phyloP scores from a whole-genome alignment of 2,113 vertebrate species.

The Grantiella picta region DNA sequence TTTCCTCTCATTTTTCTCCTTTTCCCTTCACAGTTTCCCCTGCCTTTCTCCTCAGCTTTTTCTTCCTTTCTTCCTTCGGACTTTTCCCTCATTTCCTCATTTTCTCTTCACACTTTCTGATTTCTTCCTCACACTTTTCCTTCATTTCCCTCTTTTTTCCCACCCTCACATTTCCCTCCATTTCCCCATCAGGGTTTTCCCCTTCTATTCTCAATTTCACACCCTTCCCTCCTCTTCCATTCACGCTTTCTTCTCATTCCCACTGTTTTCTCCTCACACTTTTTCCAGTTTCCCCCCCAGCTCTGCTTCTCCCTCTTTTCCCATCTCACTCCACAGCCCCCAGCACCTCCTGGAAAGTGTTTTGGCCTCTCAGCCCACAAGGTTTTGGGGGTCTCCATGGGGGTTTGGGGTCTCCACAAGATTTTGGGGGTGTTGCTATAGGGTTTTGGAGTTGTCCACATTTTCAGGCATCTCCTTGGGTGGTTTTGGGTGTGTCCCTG shows the following conservation, averaged over 20 bases:
- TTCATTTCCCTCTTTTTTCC: not conserved
- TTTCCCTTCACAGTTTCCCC: not conserved
- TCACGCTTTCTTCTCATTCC: not conserved
- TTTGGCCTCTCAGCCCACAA: not conserved
- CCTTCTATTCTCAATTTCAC: not conserved
- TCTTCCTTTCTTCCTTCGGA: not conserved
- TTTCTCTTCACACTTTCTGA: not conserved
- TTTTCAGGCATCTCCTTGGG: not conserved
- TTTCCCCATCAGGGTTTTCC: not conserved
- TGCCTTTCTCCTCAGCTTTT: not conserved
- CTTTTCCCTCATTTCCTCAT: not conserved
- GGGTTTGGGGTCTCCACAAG: not conserved
- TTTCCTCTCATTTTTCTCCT: not conserved
- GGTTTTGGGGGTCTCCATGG: not conserved
- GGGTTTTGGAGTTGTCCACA: not conserved
- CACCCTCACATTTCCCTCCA: not conserved
- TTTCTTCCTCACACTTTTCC: not conserved
- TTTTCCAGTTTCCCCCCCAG: not conserved
- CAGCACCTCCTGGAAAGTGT: not conserved
- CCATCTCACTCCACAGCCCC: not conserved
- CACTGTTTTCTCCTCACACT: not conserved
- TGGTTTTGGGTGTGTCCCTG: not conserved
- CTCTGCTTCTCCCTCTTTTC: not conserved
- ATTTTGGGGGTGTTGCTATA: fast-evolving
- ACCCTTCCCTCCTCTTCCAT: not conserved